phyloP scores from a whole-genome alignment of 2,113 vertebrate genomes.

The Shinisaurus crocodilurus region DNA sequence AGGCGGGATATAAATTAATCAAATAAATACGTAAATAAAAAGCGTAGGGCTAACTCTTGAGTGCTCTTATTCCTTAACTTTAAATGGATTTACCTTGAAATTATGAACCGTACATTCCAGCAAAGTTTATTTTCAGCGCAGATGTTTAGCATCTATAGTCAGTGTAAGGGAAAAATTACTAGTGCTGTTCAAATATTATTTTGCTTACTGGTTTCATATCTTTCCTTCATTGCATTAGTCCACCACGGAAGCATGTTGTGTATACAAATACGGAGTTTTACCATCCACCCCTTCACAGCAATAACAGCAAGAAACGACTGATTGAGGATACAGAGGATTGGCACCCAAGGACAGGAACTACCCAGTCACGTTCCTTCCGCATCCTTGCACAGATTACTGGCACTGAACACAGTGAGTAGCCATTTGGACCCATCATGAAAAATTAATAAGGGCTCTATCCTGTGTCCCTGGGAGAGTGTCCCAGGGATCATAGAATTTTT shows the following conservation, averaged over 20 bases:
- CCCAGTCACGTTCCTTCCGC: slow-evolving; percentile 95
- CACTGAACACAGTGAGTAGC: slow-evolving; percentile 86
- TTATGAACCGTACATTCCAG: background rate
- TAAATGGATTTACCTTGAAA: background rate
- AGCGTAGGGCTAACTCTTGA: background rate
- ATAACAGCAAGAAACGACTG: slow-evolving; percentile 94
- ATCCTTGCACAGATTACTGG: slow-evolving; percentile 98
- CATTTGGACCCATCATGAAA: background rate
- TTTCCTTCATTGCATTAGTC: slow-evolving; percentile 65
- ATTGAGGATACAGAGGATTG: slow-evolving; percentile 97
- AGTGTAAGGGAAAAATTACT: background rate
- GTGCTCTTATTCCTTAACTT: background rate
- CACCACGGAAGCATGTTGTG: slow-evolving; percentile 87
- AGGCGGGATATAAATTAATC: background rate
- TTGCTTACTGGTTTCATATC: background rate
- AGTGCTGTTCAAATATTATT: background rate
- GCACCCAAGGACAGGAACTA: slow-evolving; percentile 91
- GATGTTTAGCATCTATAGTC: background rate
- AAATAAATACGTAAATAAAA: background rate
- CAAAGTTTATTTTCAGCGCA: background rate
- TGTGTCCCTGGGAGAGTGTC: too few species aligned
- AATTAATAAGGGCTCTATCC: background rate
- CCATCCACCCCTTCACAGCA: slow-evolving; percentile 89
- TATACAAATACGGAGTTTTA: slow-evolving; percentile 94
- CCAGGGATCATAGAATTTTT: too few species aligned